Conservation (phyloP, 2,113 vertebrate species). For the Phylloscopus whistleri region DNA sequence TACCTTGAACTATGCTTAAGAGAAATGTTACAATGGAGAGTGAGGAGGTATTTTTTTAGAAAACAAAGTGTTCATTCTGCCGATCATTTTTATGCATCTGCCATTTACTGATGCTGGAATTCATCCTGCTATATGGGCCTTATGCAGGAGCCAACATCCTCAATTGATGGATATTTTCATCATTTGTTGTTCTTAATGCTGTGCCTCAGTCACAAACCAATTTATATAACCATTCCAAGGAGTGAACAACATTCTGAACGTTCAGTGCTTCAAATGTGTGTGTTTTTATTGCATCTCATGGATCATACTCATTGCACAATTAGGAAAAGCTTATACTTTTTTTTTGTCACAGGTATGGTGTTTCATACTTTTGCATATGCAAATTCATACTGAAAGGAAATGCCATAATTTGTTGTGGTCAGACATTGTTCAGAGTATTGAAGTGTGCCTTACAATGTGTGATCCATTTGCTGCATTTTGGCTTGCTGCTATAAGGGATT, state of each 20-base stretch:
- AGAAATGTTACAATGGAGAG: neutral
- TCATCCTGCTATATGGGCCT: neutral
- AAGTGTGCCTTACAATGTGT: neutral
- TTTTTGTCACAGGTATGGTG: neutral
- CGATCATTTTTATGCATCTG: neutral
- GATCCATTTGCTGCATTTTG: neutral
- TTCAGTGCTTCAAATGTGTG: neutral
- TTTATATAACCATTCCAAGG: neutral
- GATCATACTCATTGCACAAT: neutral
- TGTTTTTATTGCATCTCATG: neutral
- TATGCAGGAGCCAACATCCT: neutral
- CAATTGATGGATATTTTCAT: neutral
- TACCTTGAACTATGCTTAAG: neutral
- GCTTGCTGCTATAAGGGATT: constrained; percentile 28
- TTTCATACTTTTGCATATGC: neutral
- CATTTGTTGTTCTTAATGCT: neutral
- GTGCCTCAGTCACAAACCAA: neutral
- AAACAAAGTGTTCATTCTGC: neutral
- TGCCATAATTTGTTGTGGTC: neutral
- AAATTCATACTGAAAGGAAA: neutral
- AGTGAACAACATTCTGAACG: neutral
- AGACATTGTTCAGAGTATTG: neutral
- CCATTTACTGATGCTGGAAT: neutral
- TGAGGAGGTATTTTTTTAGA: neutral
- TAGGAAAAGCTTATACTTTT: neutral